Percentiles rank a stretch among this genome's conserved stretches.
Conservation (phyloP, 2,888 invertebrate genomes). For the Galerucella pusilla region DNA sequence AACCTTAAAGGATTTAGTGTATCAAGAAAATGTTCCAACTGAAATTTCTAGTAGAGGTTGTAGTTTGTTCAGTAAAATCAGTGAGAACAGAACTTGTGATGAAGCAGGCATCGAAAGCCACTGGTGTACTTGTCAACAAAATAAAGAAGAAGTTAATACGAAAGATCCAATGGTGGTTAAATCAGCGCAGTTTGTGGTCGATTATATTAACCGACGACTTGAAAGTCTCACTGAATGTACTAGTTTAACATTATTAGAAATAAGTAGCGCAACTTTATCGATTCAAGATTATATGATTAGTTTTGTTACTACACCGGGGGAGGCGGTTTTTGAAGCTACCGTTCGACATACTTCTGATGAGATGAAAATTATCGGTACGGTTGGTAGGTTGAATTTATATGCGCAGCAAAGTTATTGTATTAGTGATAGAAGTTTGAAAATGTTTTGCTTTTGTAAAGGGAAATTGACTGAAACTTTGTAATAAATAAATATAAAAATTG, state of each 20-base stretch:
- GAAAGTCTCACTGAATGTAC: conserved; percentile 42
- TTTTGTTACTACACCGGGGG: conserved; percentile 72
- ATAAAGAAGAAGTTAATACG: conserved; percentile 64
- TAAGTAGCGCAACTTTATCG: conserved; percentile 49
- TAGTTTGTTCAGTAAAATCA: conserved; percentile 70
- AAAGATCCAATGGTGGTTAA: conserved; percentile 64
- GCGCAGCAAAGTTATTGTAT: conserved; percentile 67
- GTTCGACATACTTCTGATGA: conserved; percentile 61
- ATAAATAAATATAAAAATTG: no score
- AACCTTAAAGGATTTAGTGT: conserved; percentile 75
- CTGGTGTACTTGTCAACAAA: conserved; percentile 80
- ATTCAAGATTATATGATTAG: conserved; percentile 66
- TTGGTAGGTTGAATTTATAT: conserved; percentile 72
- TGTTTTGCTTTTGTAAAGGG: conserved; percentile 68
- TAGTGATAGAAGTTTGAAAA: conserved; percentile 65
- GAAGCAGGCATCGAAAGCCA: conserved; percentile 76
- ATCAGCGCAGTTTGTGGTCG: conserved; percentile 64
- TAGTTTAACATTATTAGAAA: conserved; percentile 51
- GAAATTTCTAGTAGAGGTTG: conserved; percentile 49
- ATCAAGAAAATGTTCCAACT: conserved; percentile 72
- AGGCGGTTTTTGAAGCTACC: conserved; percentile 77
- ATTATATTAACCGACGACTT: conserved; percentile 37
- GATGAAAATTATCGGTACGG: conserved; percentile 66
- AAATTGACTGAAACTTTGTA: not conserved
- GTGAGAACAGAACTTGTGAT: conserved; percentile 72